Evolutionary conservation across 2,888 invertebrate genomes (phyloP).

Genomic region (Leucoptera coffeella): DNA sequence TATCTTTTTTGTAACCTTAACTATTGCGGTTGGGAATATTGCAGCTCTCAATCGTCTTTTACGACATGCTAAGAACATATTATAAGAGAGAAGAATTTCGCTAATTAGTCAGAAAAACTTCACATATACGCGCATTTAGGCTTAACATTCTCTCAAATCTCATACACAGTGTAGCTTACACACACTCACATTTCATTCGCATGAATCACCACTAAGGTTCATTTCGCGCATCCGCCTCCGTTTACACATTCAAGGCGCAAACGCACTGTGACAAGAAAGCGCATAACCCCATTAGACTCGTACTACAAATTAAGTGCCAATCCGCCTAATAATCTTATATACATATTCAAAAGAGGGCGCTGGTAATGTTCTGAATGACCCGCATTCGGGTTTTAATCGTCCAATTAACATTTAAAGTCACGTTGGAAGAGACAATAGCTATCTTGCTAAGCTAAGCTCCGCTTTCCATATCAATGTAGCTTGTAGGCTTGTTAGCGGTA

Average conservation of each 20-base stretch:
- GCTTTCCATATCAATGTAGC: constrained; percentile 52
- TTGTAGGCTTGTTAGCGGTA: constrained; percentile 47
- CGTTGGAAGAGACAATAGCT: constrained; percentile 50
- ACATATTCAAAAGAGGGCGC: constrained; percentile 50
- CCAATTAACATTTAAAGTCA: constrained; percentile 53
- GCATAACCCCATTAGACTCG: constrained; percentile 52
- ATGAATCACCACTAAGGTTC: constrained; percentile 24
- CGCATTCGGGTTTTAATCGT: constrained; percentile 50
- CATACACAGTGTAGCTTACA: too few species aligned
- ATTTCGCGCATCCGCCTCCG: constrained; percentile 49
- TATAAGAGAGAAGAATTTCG: too few species aligned
- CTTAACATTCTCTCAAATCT: too few species aligned
- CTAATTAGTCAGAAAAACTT: too few species aligned
- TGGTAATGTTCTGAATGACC: constrained; percentile 48
- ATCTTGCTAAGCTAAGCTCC: constrained; percentile 44
- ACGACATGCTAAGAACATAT: too few species aligned
- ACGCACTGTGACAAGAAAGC: constrained; percentile 50
- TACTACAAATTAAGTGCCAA: constrained; percentile 36
- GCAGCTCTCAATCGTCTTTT: too few species aligned
- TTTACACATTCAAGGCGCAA: constrained; percentile 38
- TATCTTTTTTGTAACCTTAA: too few species aligned
- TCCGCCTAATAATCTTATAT: constrained; percentile 51
- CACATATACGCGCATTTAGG: too few species aligned
- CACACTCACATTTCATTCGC: constrained; percentile 21
- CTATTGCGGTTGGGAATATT: too few species aligned